Percentiles rank a stretch among this genome's conserved stretches.
These are phyloP conservation scores for Holothuria glaberrima DNA, from an alignment of 35 echinoderm and acorn worm species.

Conservation along the genomic window DNA sequence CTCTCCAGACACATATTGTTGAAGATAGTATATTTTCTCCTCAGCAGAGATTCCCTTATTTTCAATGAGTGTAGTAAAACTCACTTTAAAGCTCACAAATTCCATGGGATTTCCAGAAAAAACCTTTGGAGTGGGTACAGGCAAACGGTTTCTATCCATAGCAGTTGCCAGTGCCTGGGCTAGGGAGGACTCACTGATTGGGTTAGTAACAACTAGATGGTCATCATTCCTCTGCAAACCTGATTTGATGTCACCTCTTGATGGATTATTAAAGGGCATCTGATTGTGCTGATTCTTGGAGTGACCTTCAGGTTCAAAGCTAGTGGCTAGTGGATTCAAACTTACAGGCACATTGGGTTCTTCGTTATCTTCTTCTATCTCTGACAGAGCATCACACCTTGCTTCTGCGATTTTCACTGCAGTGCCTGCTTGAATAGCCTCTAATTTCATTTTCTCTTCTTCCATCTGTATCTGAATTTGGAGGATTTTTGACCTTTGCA, in stretches of 20 bases:
- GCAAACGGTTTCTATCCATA: conserved; percentile 55
- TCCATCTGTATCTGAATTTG: conserved; percentile 43
- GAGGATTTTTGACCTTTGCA: conserved; percentile 30
- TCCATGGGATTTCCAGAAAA: conserved; percentile 62
- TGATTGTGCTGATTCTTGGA: neutral
- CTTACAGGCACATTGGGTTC: neutral
- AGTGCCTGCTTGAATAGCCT: conserved; percentile 26
- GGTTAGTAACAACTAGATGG: neutral
- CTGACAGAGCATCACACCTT: conserved; percentile 28
- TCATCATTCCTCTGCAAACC: neutral
- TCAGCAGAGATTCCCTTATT: conserved; percentile 53
- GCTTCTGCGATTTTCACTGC: conserved; percentile 38
- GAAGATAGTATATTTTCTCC: conserved; percentile 48
- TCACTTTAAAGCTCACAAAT: conserved; percentile 52
- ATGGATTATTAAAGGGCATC: neutral
- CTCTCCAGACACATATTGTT: conserved; percentile 31
- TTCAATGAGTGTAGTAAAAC: conserved; percentile 57
- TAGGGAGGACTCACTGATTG: neutral
- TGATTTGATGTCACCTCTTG: neutral
- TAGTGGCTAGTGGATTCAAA: neutral
- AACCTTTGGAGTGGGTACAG: conserved; percentile 28
- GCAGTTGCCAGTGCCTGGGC: conserved; percentile 25
- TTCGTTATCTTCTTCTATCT: neutral
- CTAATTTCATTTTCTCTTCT: conserved; percentile 54
- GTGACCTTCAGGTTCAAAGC: neutral